These are phyloP conservation scores for Chiloscyllium plagiosum DNA, from an alignment of 2,113 vertebrate species.

Conservation along the genomic window DNA sequence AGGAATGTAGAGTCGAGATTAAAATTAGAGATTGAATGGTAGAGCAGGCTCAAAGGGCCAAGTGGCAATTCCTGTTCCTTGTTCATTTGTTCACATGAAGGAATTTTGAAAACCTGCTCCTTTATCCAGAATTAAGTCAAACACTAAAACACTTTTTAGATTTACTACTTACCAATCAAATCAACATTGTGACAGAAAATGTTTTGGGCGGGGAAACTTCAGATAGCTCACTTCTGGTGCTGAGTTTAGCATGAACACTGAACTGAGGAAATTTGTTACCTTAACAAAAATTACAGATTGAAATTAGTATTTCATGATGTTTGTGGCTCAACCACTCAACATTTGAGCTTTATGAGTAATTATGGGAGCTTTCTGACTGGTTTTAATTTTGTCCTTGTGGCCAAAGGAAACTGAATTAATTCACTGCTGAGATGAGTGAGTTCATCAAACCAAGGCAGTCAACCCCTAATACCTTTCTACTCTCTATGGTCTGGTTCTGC, in stretches of 20 bases:
- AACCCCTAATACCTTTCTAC: not conserved
- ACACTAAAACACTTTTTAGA: not conserved
- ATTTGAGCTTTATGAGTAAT: not conserved
- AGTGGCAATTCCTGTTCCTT: too few relatives aligned
- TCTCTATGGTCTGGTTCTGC: not conserved
- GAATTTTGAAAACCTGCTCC: not conserved
- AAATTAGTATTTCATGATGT: not conserved
- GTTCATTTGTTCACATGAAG: not conserved
- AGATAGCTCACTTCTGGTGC: too few relatives aligned
- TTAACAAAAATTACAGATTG: not conserved
- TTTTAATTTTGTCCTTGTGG: not conserved
- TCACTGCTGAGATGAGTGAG: not conserved
- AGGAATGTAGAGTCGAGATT: too few relatives aligned
- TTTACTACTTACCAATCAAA: not conserved
- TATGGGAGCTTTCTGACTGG: not conserved
- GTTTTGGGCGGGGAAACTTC: not conserved
- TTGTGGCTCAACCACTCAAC: not conserved
- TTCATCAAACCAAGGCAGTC: not conserved
- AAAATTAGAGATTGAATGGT: too few relatives aligned
- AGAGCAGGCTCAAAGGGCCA: too few relatives aligned
- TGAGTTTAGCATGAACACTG: not conserved
- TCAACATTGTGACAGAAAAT: not conserved
- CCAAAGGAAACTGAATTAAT: not conserved
- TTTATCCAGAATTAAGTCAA: not conserved
- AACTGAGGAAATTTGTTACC: not conserved